Evolutionary conservation across 2,113 vertebrate genomes (phyloP).

Genomic region (Crocuta crocuta): DNA sequence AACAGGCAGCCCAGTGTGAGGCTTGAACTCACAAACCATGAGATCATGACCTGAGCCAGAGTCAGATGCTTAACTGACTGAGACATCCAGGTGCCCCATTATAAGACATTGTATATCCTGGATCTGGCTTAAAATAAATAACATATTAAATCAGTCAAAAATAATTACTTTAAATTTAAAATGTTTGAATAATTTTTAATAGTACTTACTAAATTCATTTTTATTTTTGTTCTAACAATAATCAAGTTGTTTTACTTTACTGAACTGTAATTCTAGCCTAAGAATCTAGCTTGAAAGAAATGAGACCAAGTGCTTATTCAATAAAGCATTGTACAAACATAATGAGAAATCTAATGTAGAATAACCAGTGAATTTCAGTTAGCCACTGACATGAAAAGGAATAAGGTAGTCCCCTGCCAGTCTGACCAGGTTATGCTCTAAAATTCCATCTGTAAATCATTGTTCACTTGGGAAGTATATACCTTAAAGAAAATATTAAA

Average conservation of each 20-base stretch:
- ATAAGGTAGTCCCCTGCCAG: not conserved
- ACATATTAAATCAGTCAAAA: slow-evolving; percentile 24
- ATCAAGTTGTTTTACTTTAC: not conserved
- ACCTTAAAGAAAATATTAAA: slow-evolving; percentile 15
- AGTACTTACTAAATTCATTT: not conserved
- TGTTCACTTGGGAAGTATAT: not conserved
- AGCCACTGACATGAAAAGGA: slow-evolving; percentile 19
- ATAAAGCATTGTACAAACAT: not conserved
- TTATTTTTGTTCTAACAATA: not conserved
- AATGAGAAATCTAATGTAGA: slow-evolving; percentile 17
- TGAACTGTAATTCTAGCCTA: not conserved
- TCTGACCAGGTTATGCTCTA: not conserved
- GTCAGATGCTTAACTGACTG: too few species aligned
- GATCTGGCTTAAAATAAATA: slow-evolving; percentile 24
- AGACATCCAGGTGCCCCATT: too few species aligned
- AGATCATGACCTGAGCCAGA: too few species aligned
- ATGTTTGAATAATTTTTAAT: not conserved
- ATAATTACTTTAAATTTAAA: slow-evolving; percentile 18
- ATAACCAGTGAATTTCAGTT: slow-evolving; percentile 34
- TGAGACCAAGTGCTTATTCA: not conserved
- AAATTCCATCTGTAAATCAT: not conserved
- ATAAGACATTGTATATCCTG: not conserved
- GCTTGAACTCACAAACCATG: too few species aligned
- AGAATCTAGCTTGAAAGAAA: not conserved
- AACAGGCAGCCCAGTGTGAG: too few species aligned